A percentile compares a stretch with the other conserved stretches of the same genome.
These are phyloP conservation scores for Peromyscus attwateri DNA, from an alignment of 2,797 vertebrate genomes.

Conservation along the genomic window DNA sequence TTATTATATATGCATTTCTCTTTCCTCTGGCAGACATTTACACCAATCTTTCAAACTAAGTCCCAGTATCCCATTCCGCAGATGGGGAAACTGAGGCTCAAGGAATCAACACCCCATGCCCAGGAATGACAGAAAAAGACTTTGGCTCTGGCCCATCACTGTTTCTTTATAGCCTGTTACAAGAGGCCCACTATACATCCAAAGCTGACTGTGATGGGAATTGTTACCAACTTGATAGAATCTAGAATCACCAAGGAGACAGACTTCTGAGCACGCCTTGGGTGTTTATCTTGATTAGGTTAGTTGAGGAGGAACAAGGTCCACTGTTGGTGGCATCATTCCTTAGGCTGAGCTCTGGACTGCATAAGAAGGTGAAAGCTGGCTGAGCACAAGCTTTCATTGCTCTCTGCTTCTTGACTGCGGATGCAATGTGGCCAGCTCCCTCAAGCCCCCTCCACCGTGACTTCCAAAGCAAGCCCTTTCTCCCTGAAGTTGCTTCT, in stretches of 20 bases:
- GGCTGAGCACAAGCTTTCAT: neutral
- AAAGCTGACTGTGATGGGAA: neutral
- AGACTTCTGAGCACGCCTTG: neutral
- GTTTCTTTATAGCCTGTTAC: neutral
- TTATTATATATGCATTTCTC: neutral
- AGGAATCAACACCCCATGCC: neutral
- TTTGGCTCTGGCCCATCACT: neutral
- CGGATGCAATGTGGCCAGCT: neutral
- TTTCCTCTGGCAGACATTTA: neutral
- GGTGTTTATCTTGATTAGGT: neutral
- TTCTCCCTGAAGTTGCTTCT: neutral
- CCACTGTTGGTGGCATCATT: neutral
- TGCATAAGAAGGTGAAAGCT: neutral
- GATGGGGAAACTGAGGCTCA: neutral
- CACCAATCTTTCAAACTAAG: conserved; percentile 1
- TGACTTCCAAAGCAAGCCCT: neutral
- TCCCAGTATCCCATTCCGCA: neutral
- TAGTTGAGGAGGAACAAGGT: neutral
- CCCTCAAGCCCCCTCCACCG: neutral
- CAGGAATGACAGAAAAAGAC: neutral
- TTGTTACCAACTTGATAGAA: neutral
- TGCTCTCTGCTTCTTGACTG: neutral
- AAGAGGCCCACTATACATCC: neutral
- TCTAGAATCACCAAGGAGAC: neutral
- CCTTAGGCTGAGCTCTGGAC: neutral